phyloP scores from a whole-genome alignment of 2,797 vertebrate species.

The Muscicapa comitata region DNA sequence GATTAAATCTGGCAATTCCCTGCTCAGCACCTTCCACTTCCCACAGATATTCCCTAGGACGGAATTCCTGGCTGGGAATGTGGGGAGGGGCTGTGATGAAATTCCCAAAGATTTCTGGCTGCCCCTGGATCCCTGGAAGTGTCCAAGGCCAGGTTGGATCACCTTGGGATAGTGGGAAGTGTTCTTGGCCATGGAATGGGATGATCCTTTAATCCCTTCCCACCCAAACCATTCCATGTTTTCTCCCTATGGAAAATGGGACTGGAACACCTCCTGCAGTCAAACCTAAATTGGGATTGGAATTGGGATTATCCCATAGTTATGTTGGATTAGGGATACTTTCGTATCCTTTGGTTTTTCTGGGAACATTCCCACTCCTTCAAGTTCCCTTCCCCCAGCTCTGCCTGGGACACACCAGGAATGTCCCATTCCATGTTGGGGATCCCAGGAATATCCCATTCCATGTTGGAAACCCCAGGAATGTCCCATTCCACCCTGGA shows the following conservation, averaged over 20 bases:
- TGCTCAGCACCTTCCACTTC: no score
- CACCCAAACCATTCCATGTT: background rate
- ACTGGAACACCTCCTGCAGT: background rate
- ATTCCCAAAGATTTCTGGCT: background rate
- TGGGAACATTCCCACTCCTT: background rate
- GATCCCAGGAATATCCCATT: no score
- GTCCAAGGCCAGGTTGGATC: background rate
- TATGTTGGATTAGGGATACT: background rate
- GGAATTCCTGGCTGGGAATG: background rate
- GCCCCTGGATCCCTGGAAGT: background rate
- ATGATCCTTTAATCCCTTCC: background rate
- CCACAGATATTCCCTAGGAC: background rate
- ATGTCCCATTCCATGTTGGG: no score
- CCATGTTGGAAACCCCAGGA: no score
- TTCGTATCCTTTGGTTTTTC: background rate
- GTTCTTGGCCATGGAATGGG: background rate
- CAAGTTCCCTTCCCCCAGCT: background rate
- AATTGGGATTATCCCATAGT: background rate
- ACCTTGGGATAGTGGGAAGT: background rate
- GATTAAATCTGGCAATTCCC: no score
- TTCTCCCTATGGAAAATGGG: rapidly evolving
- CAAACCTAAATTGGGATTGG: no score
- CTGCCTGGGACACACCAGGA: no score
- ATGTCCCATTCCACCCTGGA: background rate
- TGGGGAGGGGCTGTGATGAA: background rate